phyloP scores from a whole-genome alignment of 2,113 vertebrate genomes.

The Callopanchax toddi region DNA sequence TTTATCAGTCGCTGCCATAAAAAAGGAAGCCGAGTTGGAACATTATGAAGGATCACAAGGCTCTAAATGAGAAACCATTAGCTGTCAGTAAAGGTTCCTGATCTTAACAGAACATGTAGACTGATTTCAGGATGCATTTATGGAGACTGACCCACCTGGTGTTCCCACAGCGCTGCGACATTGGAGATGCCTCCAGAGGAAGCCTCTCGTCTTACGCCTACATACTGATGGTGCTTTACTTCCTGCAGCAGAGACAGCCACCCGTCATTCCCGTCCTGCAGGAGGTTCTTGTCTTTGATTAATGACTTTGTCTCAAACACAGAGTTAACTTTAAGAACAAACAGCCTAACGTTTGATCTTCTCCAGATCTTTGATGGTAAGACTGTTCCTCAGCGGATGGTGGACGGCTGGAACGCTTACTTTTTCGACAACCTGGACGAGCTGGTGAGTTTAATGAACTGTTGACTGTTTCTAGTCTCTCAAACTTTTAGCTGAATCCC shows the following conservation, averaged over 20 bases:
- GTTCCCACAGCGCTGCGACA: constrained; percentile 91
- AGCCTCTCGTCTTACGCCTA: constrained; percentile 99
- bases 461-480: neutral
- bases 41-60: too few species aligned
- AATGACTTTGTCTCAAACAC: too few species aligned
- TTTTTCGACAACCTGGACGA: constrained; percentile 93
- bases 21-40: too few species aligned
- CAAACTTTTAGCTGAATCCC: too few species aligned
- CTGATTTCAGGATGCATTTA: too few species aligned
- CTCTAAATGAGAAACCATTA: too few species aligned
- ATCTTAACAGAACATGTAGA: too few species aligned
- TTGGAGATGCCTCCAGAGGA: constrained; percentile 96
- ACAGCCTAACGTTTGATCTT: neutral
- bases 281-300: constrained; percentile 82
- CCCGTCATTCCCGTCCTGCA: constrained; percentile 97
- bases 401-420: constrained; percentile 98
- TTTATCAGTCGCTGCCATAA: too few species aligned
- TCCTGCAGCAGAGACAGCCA: constrained; percentile 95
- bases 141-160: constrained; percentile 6
- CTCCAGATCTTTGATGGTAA: constrained; percentile 93
- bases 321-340: too few species aligned
- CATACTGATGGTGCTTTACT: constrained; percentile 99
- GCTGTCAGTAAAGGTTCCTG: too few species aligned
- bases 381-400: constrained; percentile 91
- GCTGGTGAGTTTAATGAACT: constrained; percentile 81